Evolutionary conservation across 2,113 vertebrate genomes (phyloP), one percentile per base, ranked within the genome.

Genomic region (Tachysurus fulvidraco): DNA sequence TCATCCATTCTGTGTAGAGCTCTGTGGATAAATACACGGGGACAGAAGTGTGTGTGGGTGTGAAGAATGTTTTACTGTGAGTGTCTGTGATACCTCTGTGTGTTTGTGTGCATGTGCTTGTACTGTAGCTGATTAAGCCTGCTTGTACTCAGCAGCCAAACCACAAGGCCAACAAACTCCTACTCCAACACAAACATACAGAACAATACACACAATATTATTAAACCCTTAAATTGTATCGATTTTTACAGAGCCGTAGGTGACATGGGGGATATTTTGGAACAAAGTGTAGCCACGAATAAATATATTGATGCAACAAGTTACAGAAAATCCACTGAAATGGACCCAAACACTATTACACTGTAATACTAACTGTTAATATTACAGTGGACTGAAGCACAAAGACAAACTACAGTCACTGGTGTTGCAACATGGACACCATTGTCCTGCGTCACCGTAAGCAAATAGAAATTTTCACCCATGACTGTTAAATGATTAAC

Each of bases 21-120:
- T 59, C 73, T 84, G 19, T 78, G 54, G 52, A 83, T 54, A n/a
- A 21, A 82, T 16, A 79, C 69, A 62, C n/a, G 9, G 52, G 71
- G 84, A 82, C 55, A 52, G 62, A 74, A 82, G 67, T 52, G 69
- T 28, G 62, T 54, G 80, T 78, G 88, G 71, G 88, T 59, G 84
- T 79, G 79, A 60, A 77, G 57, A 41, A 88, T 83, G 80, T 41
- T 86, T 83, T 3, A n/a, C 46, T 17, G 23, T 30, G 52, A 82
- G 62, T 60, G 84, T 73, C 76, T 50, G 80, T 79, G 62, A 83
- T 78, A 76, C 14, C 4, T 30, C 41, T 69, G 64, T 44, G 54
- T 50, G 59, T 50, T 69, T 76, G 79, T 64, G 87, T 59, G 80
- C 69, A 59, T 60, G 12, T 64, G 57, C 21, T 78, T 59, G 73